Conservation (phyloP, 2,888 invertebrate species). For the Perdita meconis region DNA sequence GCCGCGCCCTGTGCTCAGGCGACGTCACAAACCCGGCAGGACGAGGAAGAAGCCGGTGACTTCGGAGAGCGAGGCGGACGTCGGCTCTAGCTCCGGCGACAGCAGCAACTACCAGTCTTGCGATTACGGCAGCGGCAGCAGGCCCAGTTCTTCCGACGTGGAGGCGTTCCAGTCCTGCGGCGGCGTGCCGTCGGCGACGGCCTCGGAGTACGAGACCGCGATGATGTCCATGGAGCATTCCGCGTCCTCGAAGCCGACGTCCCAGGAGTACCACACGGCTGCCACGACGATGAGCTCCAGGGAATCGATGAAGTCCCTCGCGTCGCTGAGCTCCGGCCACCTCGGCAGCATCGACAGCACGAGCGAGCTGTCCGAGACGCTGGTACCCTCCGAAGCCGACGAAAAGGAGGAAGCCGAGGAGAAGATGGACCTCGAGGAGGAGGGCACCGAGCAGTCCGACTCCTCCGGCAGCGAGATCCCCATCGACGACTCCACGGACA, state of each 20-base stretch:
- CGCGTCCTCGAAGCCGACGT: slow-evolving; percentile 89
- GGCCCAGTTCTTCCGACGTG: slow-evolving; percentile 94
- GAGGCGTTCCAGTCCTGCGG: slow-evolving; percentile 88
- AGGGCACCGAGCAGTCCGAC: slow-evolving; percentile 72
- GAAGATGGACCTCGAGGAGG: slow-evolving; percentile 83
- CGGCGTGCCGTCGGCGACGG: slow-evolving; percentile 86
- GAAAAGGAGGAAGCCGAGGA: slow-evolving; percentile 88
- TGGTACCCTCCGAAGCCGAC: slow-evolving; percentile 94
- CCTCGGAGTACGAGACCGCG: slow-evolving; percentile 95
- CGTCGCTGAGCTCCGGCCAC: slow-evolving; percentile 95
- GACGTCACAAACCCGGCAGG: slow-evolving; percentile 80
- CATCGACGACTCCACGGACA: slow-evolving; percentile 79
- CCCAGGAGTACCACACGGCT: slow-evolving; percentile 94
- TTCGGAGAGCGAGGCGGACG: slow-evolving; percentile 92
- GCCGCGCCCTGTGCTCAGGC: slow-evolving; percentile 80
- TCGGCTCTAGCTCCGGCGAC: slow-evolving; percentile 94
- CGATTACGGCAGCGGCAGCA: slow-evolving; percentile 90
- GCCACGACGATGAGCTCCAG: slow-evolving; percentile 94
- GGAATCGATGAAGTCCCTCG: slow-evolving; percentile 95
- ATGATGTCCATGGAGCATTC: slow-evolving; percentile 92
- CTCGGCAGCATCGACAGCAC: slow-evolving; percentile 93
- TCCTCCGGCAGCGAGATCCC: slow-evolving; percentile 74
- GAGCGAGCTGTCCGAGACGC: slow-evolving; percentile 95
- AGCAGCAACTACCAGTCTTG: slow-evolving; percentile 94
- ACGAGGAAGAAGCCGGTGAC: slow-evolving; percentile 86